phyloP scores from a whole-genome alignment of 2,888 invertebrate species.

The Oligia fasciuncula region DNA sequence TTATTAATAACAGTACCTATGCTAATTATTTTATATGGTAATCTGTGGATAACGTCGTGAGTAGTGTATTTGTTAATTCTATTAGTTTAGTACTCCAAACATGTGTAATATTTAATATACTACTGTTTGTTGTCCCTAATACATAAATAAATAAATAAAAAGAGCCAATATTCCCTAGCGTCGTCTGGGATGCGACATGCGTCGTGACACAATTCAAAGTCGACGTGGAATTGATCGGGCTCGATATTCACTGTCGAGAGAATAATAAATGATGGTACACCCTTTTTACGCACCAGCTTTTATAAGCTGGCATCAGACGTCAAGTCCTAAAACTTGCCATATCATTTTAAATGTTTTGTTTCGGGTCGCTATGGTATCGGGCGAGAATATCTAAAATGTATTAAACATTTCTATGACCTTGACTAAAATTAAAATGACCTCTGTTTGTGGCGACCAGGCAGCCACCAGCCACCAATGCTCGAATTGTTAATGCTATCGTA shows the following conservation, averaged over 20 bases:
- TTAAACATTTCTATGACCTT: background rate
- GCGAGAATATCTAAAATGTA: background rate
- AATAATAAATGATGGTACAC: background rate
- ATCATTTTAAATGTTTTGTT: constrained; percentile 11
- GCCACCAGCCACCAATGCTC: background rate
- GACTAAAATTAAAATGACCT: background rate
- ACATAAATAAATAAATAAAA: too few species aligned
- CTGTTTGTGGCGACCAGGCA: background rate
- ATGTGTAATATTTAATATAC: too few species aligned
- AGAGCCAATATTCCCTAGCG: background rate
- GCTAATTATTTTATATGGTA: too few species aligned
- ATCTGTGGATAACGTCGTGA: too few species aligned
- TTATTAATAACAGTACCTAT: too few species aligned
- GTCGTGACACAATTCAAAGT: background rate
- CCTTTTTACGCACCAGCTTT: background rate
- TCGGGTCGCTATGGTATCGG: background rate
- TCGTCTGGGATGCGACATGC: background rate
- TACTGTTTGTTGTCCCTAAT: too few species aligned
- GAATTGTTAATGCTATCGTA: background rate
- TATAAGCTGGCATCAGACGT: background rate
- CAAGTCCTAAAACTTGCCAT: background rate
- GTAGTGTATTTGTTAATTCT: too few species aligned
- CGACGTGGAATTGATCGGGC: background rate
- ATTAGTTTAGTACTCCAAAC: too few species aligned
- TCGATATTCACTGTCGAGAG: background rate